Evolutionary conservation across 2,113 vertebrate species (phyloP), one percentile per base, ranked within the genome.

Genomic region (Microtus montanus): DNA sequence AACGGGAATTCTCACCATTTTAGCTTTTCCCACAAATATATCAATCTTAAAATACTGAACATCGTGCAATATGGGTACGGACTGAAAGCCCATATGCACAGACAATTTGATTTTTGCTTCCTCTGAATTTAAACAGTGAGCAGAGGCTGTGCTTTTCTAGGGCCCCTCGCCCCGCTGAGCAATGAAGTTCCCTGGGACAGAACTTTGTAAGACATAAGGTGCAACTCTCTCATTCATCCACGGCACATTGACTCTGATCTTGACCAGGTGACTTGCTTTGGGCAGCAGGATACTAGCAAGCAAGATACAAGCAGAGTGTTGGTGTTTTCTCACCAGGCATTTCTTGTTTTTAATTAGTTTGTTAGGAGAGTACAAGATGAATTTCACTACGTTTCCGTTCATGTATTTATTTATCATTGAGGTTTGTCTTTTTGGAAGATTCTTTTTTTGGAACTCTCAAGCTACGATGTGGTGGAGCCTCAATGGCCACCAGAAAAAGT

Each of bases 11-110:
- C 38, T 92, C 61, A 80, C 77, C 26, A 20, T 44, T 91, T 93
- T 47, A 35, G 47, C 80, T 88, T 90, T 92, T 77, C 82, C 30
- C 66, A 75, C 19, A 44, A 84, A 71, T 26, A 89, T 64, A 94
- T 75, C 35, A 5, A 64, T 88, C 73, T 87, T 63, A 63, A 83
- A 87, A 74, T 66, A 84, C 52, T 82, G 19, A 82, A 12, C 38
- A 63, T 61, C 83, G 33, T 87, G 44, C 14, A 78, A 17, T 20
- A 70, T 66, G 33, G 38, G 30, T 19, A 7, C 52, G 15, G 44
- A 80, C 78, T 33, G 64, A 71, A 54, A 49, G 73, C 58, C 38
- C 11, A 49, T 41, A 58, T 89, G 52, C 35, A 52, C 35, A 54
- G 63, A 78, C 13, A 12, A 7, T 26, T 47, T 63, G 19, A 83